Base-by-base conservation (phyloP, 2,888 invertebrate species). In the Cyrtodaria siliqua region DNA sequence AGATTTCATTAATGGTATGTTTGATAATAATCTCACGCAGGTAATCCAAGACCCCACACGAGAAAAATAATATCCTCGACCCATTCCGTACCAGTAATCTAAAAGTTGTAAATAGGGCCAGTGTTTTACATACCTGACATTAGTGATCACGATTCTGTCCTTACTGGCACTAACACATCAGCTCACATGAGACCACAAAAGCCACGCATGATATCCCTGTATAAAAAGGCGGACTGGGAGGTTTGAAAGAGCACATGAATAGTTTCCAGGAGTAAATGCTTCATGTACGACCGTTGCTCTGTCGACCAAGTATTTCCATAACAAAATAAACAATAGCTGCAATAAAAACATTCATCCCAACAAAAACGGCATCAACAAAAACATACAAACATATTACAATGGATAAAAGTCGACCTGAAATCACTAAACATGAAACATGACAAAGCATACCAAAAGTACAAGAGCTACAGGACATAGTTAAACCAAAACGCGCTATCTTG, bases 301-400 rank as follows among this genome's bases (percentile, higher is more conserved):
- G 4, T 49, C 33, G 61, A 27, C 20, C 12, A 27, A 16, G 18
- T 27, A 29, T 49, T 29, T 18, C 6, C 47, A 16, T 49, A 16
- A 56, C 12, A 20, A 49, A 57, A 33, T 42, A 14, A 20, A 44
- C 12, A 29, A 27, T 6, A 12, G 49, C 23, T 8, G 12, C 33
- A 4, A 12, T 12, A 33, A 24, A 55, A 8, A 24, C 14, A 29
- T 56, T 29, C n/a, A 64, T 64, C 40, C 57, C 50, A 18, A 38
- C 67, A 18, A 67, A 67, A 52, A 20, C 2, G n/a, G 29, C 59
- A 59, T 59, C 59, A 18, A n/a, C n/a, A n/a, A n/a, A n/a, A n/a
- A n/a, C 20, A 8, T 14, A 67, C 57, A 67, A 67, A 67, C 49
- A 57, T 55, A 56, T 38, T 63, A 4, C 63, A 40, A 14, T 55